Evolutionary conservation across 2,888 invertebrate genomes (phyloP), one percentile per base, ranked within the genome.

Genomic region (Conomelus anceps): DNA sequence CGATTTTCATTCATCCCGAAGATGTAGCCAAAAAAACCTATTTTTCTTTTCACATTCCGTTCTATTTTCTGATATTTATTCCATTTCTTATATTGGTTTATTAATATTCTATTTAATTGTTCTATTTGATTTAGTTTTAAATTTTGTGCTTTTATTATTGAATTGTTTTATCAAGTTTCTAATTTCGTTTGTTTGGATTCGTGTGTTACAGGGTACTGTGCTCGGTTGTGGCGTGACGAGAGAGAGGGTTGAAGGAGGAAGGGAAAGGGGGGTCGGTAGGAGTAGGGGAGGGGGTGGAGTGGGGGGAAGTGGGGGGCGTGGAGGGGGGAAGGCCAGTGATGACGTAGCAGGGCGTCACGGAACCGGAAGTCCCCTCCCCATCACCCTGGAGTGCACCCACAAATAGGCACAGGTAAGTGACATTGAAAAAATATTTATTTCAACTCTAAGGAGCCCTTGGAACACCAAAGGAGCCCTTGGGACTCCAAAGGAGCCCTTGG

Each of bases 271-370:
- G 1, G n/a, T n/a, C n/a, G n/a, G n/a, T n/a, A n/a, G 20, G n/a
- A n/a, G n/a, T 4, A n/a, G 63, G n/a, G 63, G n/a, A 1, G n/a
- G n/a, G n/a, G n/a, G 63, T 63, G 34, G 34, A 13, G 34, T 34
- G 34, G 9, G 13, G 34, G 1, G 90, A 89, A 84, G 89, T 91
- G 89, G 86, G 88, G 89, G 26, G 90, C 88, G 84, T 89, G 89
- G 17, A 86, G 86, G 24, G 26, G 88, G 88, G 26, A 22, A 34
- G 87, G 29, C 13, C 22, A 26, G 89, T 89, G 89, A 89, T 89
- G 89, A 89, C 86, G 89, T 90, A 90, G 91, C 91, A 89, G 90
- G 89, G 89, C 89, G 89, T 90, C 89, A 89, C 90, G 89, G 89
- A 89, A 88, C 89, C 89, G 90, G 89, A 88, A 90, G 89, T 89